Percentiles rank a stretch among this genome's conserved stretches.
phyloP scores from a whole-genome alignment of 1,140 invertebrate genomes.

The Pseudomyrmex pallidus region DNA sequence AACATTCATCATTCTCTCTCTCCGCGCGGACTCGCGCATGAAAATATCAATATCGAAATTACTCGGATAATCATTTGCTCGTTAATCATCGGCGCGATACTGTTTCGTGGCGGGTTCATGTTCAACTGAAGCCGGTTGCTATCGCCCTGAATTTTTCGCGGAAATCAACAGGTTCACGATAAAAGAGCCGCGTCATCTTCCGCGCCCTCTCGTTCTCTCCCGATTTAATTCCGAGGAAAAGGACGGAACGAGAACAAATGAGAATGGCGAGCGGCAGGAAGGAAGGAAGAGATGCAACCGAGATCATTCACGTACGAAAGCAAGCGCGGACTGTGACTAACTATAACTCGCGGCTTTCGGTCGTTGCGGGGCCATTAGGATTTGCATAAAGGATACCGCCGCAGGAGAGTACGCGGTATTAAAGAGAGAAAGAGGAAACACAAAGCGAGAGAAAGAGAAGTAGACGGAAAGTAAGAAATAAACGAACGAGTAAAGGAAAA shows the following conservation, averaged over 20 bases:
- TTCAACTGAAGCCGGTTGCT: constrained; percentile 14
- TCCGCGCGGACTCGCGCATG: neutral
- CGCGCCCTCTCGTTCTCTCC: constrained; percentile 27
- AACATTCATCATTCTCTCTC: constrained; percentile 43
- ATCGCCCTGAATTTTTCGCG: constrained; percentile 68
- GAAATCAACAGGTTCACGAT: constrained; percentile 69
- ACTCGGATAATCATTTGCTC: constrained; percentile 53
- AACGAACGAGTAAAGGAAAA: neutral
- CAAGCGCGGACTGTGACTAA: constrained; percentile 67
- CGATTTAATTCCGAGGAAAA: constrained; percentile 8
- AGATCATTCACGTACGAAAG: constrained; percentile 73
- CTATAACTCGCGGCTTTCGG: constrained; percentile 75
- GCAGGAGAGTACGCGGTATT: neutral
- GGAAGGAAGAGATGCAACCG: constrained; percentile 8
- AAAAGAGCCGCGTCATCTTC: constrained; percentile 69
- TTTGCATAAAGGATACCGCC: constrained; percentile 77
- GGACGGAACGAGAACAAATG: neutral
- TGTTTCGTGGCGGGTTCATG: constrained; percentile 38
- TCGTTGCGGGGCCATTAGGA: constrained; percentile 74
- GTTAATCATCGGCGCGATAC: constrained; percentile 67
- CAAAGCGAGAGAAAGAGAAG: neutral
- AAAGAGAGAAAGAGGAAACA: neutral
- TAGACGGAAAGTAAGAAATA: constrained; percentile 26
- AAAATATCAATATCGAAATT: constrained; percentile 57
- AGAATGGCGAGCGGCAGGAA: neutral